phyloP scores from a whole-genome alignment of 1,140 invertebrate species.

The Drosophila takahashii region DNA sequence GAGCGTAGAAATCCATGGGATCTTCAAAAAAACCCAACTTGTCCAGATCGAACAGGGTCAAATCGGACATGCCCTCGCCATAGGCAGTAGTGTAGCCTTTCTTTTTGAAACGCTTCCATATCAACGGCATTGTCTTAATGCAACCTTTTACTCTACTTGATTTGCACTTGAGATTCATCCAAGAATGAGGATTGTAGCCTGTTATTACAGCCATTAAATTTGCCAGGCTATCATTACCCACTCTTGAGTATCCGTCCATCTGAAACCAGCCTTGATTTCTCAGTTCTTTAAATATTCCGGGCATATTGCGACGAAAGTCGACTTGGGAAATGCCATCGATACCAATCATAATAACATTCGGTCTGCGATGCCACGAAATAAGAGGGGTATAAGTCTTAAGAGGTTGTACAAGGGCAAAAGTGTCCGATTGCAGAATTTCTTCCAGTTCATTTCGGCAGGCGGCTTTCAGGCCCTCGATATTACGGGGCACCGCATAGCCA shows the following conservation, averaged over 20 bases:
- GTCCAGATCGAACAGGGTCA: constrained; percentile 92
- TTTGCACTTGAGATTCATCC: constrained; percentile 87
- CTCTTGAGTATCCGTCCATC: constrained; percentile 85
- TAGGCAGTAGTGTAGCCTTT: constrained; percentile 91
- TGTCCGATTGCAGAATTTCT: constrained; percentile 2
- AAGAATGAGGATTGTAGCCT: constrained; percentile 86
- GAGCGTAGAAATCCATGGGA: constrained; percentile 92
- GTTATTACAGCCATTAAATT: constrained; percentile 91
- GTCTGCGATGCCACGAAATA: not conserved
- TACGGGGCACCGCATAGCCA: not conserved
- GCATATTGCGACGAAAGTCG: constrained; percentile 91
- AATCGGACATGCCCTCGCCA: constrained; percentile 90
- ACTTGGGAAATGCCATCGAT: constrained; percentile 92
- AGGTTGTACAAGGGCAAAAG: constrained; percentile 15
- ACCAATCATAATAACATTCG: constrained; percentile 89
- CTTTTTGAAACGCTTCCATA: constrained; percentile 91
- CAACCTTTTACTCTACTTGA: not conserved
- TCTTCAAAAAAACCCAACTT: constrained; percentile 90
- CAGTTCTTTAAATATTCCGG: constrained; percentile 88
- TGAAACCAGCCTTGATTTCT: constrained; percentile 86
- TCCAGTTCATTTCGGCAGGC: constrained; percentile 6
- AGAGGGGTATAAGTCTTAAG: no score
- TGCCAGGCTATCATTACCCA: constrained; percentile 90
- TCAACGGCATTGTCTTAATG: constrained; percentile 83
- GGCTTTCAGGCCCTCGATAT: not conserved